Evolutionary conservation across 2,113 vertebrate species (phyloP), one percentile per base, ranked within the genome.

Genomic region (Eubucco bourcierii): DNA sequence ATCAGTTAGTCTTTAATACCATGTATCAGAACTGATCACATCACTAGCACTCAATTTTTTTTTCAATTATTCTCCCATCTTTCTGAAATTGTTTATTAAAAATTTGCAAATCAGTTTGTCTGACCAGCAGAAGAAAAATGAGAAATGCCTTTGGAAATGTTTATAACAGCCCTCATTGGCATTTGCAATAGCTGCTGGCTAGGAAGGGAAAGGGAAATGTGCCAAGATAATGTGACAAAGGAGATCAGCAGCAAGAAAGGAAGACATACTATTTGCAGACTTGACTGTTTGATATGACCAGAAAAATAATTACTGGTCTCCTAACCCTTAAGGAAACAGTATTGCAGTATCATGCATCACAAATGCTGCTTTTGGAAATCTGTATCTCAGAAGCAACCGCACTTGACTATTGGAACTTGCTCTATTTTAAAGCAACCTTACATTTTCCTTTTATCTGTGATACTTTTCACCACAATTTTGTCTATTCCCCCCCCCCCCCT

Each of bases 261-360:
- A 83, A 72, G 11, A 65, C 25, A 31, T 78, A 12, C n/a, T 76
- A 27, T 65, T 67, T 87, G 65, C 53, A 90, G 77, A 79, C 61
- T 75, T 87, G 74, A 53, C 61, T 89, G 63, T 44, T 72, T 87
- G 91, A 88, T 73, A 92, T 74, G 70, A 80, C 65, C 80, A 71
- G 88, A 89, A 96, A 73, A 95, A 55, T 84, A 94, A 71, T 81
- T 88, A 68, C 20, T 4, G 3, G 3, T 77, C 55, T 84, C 18
- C 20, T 60, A 90, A 56, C 52, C 31, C 85, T 88, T 52, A 15
- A 59, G 71, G 29, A 94, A 50, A 79, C 13, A 39, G 9, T 56
- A 52, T 12, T 46, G 72, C 33, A 65, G 47, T 21, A 31, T 47
- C 41, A 64, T 77, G 47, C 24, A 33, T 65, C 80, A 46, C 39